Conservation (phyloP, 2,888 invertebrate species). For the Stomorhina lunata region DNA sequence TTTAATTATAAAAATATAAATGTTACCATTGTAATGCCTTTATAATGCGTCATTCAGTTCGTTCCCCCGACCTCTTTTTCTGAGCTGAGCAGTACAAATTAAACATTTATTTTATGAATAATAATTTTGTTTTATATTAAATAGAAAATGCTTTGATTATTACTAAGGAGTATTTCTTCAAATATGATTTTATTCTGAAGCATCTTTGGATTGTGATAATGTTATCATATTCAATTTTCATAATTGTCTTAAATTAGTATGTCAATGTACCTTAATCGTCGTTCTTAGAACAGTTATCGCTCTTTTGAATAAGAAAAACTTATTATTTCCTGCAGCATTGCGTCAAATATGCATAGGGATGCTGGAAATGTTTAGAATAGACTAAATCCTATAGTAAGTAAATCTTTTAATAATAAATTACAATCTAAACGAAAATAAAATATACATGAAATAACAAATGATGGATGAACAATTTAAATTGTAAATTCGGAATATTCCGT, state of each 20-base stretch:
- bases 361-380: no score
- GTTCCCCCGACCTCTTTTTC: neutral
- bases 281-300: neutral
- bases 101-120: neutral
- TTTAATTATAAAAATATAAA: neutral
- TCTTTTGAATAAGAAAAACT: neutral
- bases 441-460: no score
- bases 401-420: no score
- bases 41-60: neutral
- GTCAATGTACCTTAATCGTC: neutral
- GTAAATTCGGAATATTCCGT: no score
- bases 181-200: neutral
- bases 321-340: no score
- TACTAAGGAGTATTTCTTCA: no score
- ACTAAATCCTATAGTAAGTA: no score
- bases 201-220: constrained; percentile 36
- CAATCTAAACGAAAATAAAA: no score
- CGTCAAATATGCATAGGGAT: no score
- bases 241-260: neutral
- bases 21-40: constrained; percentile 54
- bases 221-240: constrained; percentile 41
- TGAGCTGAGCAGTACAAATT: constrained; percentile 28
- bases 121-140: neutral
- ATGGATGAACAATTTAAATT: no score
- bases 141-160: no score